phyloP scores from a whole-genome alignment of 2,797 vertebrate genomes.

The Gobionotothen gibberifrons region DNA sequence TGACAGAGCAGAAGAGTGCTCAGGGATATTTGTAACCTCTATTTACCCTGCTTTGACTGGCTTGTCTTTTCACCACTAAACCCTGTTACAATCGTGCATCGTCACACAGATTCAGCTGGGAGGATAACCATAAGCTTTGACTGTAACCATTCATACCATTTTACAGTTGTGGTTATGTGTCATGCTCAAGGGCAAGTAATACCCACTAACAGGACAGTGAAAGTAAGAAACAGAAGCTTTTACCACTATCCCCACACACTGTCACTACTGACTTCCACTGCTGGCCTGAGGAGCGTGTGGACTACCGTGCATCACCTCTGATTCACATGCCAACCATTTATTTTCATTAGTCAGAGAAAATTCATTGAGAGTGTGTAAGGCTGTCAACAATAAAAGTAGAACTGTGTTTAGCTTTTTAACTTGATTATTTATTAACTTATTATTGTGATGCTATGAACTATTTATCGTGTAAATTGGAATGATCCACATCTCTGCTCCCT shows the following conservation, averaged over 20 bases:
- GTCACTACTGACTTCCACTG: constrained; percentile 3
- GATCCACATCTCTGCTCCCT: no score
- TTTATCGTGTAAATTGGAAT: no score
- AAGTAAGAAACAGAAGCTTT: constrained; percentile 6
- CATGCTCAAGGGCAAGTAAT: constrained; percentile 33
- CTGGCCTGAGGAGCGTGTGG: background rate
- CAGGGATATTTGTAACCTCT: constrained; percentile 72
- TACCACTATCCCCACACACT: background rate
- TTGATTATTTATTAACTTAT: no score
- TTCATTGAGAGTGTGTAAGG: constrained; percentile 5
- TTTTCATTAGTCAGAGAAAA: constrained; percentile 23
- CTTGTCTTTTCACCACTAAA: constrained; percentile 49
- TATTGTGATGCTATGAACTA: no score
- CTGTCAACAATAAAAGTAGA: constrained; percentile 12
- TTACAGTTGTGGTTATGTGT: constrained; percentile 33
- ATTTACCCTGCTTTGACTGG: constrained; percentile 55
- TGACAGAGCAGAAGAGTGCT: constrained; percentile 51
- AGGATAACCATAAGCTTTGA: constrained; percentile 30
- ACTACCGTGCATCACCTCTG: constrained; percentile 18
- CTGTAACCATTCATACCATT: constrained; percentile 49
- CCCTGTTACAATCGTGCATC: constrained; percentile 5
- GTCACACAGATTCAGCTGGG: constrained; percentile 34
- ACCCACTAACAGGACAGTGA: constrained; percentile 16
- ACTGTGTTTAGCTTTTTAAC: background rate
- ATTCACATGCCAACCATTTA: constrained; percentile 1